Conservation (phyloP, 2,113 vertebrate species). For the Heloderma charlesbogerti region DNA sequence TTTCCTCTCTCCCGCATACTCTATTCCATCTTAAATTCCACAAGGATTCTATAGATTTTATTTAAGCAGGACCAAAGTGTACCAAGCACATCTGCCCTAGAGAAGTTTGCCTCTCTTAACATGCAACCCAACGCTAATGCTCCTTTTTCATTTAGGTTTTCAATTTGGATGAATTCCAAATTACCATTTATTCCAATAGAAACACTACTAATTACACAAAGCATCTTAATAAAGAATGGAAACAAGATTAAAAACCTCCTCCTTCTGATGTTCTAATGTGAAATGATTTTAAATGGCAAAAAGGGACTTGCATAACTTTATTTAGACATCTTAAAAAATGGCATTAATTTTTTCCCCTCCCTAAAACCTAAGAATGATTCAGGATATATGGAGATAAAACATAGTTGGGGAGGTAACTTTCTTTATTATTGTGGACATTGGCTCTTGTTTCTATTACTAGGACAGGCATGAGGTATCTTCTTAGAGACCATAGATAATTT, state of each 20-base stretch:
- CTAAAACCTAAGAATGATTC: not conserved
- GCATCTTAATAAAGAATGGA: constrained; percentile 80
- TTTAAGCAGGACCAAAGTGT: constrained; percentile 77
- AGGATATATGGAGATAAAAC: not conserved
- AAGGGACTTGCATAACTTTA: constrained; percentile 44
- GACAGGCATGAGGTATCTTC: too few species aligned
- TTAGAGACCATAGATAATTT: too few species aligned
- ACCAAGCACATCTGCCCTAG: constrained; percentile 76
- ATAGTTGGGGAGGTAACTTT: not conserved
- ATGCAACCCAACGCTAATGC: constrained; percentile 76
- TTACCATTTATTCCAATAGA: constrained; percentile 82
- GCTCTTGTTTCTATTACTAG: too few species aligned
- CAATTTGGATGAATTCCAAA: constrained; percentile 87
- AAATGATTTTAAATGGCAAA: constrained; percentile 61
- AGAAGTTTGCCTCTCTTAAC: constrained; percentile 82
- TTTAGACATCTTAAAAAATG: constrained; percentile 36
- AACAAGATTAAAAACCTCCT: constrained; percentile 75
- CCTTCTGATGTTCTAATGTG: constrained; percentile 73
- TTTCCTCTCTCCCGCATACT: constrained; percentile 53
- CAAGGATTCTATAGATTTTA: constrained; percentile 77
- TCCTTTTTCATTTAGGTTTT: constrained; percentile 81
- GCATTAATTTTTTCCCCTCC: too few species aligned
- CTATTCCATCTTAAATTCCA: constrained; percentile 72
- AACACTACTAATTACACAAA: constrained; percentile 81
- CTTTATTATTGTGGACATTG: too few species aligned